Percentiles rank a stretch among this genome's conserved stretches.
Evolutionary conservation across 2,113 vertebrate species (phyloP).

Genomic region (Marmota flaviventris): DNA sequence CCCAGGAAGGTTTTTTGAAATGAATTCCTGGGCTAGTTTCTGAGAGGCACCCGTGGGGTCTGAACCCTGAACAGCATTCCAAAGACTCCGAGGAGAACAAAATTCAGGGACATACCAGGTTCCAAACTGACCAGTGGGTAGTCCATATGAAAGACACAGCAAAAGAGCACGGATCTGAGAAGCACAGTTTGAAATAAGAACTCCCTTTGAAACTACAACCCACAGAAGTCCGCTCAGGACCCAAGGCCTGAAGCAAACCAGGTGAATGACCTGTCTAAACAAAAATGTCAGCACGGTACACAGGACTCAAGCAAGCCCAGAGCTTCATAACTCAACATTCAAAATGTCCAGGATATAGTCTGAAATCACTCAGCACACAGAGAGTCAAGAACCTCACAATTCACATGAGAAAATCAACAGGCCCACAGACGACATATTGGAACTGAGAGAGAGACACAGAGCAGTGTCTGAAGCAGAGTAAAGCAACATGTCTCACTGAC

Average conservation of each 20-base stretch:
- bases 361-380: neutral
- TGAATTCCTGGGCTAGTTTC: neutral
- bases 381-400: too few species aligned
- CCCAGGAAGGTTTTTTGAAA: too few species aligned
- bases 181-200: neutral
- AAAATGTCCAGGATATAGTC: neutral
- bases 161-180: neutral
- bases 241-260: neutral
- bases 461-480: too few species aligned
- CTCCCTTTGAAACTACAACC: neutral
- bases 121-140: neutral
- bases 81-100: neutral
- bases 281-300: neutral
- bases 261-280: neutral
- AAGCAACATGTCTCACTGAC: too few species aligned
- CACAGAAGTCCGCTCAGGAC: neutral
- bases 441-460: too few species aligned
- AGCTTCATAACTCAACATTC: rapidly evolving
- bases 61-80: neutral
- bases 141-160: neutral
- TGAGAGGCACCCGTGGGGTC: neutral
- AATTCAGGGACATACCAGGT: neutral
- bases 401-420: neutral
- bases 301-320: neutral
- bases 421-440: neutral